Percentiles rank a stretch among this genome's conserved stretches.
Evolutionary conservation across 2,113 vertebrate species (phyloP).

Genomic region (Bostrychus sinensis): DNA sequence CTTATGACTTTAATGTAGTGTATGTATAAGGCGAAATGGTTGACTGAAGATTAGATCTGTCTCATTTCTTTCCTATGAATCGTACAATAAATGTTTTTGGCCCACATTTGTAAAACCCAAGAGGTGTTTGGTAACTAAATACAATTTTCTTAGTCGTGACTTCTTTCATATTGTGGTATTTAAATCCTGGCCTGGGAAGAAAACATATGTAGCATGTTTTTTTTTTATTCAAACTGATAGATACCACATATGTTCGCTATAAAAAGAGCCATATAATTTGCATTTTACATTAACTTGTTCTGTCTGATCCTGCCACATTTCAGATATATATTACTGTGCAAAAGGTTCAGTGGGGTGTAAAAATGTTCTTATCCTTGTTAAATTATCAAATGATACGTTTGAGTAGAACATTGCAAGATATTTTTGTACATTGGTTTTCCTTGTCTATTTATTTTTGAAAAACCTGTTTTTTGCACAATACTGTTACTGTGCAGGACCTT

Average conservation of each 20-base stretch:
- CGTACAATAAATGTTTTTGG: constrained; percentile 20
- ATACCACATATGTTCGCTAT: too few species aligned
- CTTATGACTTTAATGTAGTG: background rate
- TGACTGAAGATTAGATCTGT: constrained; percentile 47
- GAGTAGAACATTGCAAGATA: too few species aligned
- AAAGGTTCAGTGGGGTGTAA: too few species aligned
- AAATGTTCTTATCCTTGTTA: too few species aligned
- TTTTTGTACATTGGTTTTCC: too few species aligned
- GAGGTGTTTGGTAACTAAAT: constrained; percentile 23
- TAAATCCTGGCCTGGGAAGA: constrained; percentile 2
- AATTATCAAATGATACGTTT: too few species aligned
- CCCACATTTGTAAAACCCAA: background rate
- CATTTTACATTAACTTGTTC: background rate
- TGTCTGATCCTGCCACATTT: background rate
- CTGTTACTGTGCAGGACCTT: background rate
- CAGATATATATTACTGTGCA: too few species aligned
- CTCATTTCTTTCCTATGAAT: constrained; percentile 1
- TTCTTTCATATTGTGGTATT: constrained; percentile 17
- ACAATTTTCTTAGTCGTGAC: background rate
- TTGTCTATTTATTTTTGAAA: too few species aligned
- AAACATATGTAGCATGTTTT: background rate
- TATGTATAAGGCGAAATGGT: constrained; percentile 24
- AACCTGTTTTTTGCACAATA: too few species aligned
- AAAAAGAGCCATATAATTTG: too few species aligned
- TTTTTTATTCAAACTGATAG: too few species aligned